These are phyloP conservation scores for Heterotilapia buettikoferi DNA, from an alignment of 2,113 vertebrate genomes.

Conservation along the genomic window DNA sequence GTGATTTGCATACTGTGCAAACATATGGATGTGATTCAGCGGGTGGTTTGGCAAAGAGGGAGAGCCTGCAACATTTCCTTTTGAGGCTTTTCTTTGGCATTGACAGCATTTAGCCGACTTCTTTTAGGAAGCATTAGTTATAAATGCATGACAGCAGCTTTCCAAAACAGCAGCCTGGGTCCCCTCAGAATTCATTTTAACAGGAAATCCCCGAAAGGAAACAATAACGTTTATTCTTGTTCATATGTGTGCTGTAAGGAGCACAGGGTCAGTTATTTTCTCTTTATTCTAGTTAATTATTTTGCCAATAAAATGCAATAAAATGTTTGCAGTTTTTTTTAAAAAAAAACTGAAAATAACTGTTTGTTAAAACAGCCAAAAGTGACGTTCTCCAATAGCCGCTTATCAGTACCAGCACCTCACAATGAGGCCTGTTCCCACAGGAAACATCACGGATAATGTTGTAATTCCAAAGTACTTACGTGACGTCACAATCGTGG, in stretches of 20 bases:
- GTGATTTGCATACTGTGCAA: slow-evolving; percentile 56
- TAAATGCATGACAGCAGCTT: neutral
- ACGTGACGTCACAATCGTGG: neutral
- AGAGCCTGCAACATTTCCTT: slow-evolving; percentile 30
- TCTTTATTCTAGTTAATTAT: neutral
- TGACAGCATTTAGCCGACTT: neutral
- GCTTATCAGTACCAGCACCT: neutral
- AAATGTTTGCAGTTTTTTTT: neutral
- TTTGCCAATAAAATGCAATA: neutral
- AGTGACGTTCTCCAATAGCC: neutral
- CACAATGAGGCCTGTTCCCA: neutral
- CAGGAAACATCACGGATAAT: neutral
- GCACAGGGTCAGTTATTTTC: neutral
- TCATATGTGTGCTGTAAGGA: neutral
- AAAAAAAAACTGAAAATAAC: neutral
- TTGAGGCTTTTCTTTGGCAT: slow-evolving; percentile 26
- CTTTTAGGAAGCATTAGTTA: neutral
- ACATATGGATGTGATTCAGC: slow-evolving; percentile 35
- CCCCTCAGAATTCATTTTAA: neutral
- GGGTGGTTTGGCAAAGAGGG: slow-evolving; percentile 36
- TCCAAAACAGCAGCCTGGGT: neutral
- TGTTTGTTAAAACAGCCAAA: neutral
- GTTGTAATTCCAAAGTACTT: neutral
- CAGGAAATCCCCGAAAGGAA: neutral
- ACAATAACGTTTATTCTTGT: neutral